Evolutionary conservation across 2,113 vertebrate species (phyloP), one percentile per base, ranked within the genome.

Genomic region (Chloroceryle aenea): DNA sequence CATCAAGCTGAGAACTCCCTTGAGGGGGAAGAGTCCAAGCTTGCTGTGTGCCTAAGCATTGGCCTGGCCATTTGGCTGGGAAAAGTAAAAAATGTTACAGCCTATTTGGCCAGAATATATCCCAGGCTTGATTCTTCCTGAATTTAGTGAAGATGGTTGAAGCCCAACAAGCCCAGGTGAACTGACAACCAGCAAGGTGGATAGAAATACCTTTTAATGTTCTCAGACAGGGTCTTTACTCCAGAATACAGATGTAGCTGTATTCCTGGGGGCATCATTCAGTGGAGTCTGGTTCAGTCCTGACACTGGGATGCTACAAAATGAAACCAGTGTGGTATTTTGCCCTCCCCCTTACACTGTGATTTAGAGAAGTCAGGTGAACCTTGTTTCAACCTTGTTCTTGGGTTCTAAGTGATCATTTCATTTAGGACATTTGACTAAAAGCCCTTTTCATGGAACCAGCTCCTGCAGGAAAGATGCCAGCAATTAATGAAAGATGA

Each of bases 401-500:
- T 63, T 90, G 76, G 95, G 95, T 97, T 97, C 96, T 97, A 97
- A 98, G 96, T 97, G 97, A 95, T 90, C 47, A 72, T 97, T 98
- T 97, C 94, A 97, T 94, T 96, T 92, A 97, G 97, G 97, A 97
- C 96, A 97, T 98, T 98, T 98, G 90, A 97, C 97, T 98, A 98
- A 98, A 98, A 98, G 98, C 98, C 93, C 96, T 97, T 96, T 97
- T 94, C 93, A 72, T 62, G 91, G 94, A 95, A 96, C 90, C 82
- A 77, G 64, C 74, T 97, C 80, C 93, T 89, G 91, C 88, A 96
- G 98, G 98, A 98, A 89, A 29, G 64, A 81, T 96, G 98, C 98
- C 98, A 98, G 98, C 97, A 97, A 98, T 98, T 98, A 98, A 98
- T 97, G 98, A 98, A 97, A 98, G 97, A 98, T 98, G 98, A 97